phyloP scores from a whole-genome alignment of 2,113 vertebrate species.

The Boulengeromyrus knoepffleri region DNA sequence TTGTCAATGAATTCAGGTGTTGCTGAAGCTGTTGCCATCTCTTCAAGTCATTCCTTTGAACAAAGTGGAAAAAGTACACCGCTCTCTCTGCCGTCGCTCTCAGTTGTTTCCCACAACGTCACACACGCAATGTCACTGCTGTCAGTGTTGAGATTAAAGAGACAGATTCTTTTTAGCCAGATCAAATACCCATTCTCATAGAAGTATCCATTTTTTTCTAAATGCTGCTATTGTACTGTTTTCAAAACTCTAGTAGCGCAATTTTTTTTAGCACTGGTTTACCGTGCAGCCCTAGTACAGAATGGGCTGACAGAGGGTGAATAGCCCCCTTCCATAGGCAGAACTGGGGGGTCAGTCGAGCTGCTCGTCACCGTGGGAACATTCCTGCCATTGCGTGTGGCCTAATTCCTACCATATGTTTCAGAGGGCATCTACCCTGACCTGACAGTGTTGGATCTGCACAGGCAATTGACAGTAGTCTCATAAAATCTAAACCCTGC shows the following conservation, averaged over 20 bases:
- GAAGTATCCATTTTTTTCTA: not conserved
- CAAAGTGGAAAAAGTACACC: too few relatives aligned
- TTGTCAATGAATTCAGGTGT: too few relatives aligned
- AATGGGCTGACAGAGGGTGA: not conserved
- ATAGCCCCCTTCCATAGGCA: not conserved
- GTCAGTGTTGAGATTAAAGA: not conserved
- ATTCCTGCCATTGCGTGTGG: slow-evolving; percentile 24
- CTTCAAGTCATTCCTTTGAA: too few relatives aligned
- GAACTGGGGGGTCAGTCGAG: not conserved
- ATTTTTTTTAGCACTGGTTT: not conserved
- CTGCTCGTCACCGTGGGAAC: slow-evolving; percentile 31
- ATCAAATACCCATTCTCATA: not conserved
- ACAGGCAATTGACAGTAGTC: not conserved
- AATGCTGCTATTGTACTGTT: not conserved
- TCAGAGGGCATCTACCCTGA: not conserved
- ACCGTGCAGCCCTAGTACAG: not conserved
- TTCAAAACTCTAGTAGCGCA: not conserved
- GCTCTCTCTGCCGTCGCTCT: too few relatives aligned
- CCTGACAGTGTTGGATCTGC: not conserved
- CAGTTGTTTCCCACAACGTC: too few relatives aligned
- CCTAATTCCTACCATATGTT: slow-evolving; percentile 28
- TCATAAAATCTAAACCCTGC: not conserved
- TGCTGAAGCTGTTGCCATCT: too few relatives aligned
- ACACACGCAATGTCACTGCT: too few relatives aligned
- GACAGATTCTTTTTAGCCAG: not conserved